Evolutionary conservation across 2,113 vertebrate species (phyloP), one percentile per base, ranked within the genome.

Genomic region (Festucalex cinctus): DNA sequence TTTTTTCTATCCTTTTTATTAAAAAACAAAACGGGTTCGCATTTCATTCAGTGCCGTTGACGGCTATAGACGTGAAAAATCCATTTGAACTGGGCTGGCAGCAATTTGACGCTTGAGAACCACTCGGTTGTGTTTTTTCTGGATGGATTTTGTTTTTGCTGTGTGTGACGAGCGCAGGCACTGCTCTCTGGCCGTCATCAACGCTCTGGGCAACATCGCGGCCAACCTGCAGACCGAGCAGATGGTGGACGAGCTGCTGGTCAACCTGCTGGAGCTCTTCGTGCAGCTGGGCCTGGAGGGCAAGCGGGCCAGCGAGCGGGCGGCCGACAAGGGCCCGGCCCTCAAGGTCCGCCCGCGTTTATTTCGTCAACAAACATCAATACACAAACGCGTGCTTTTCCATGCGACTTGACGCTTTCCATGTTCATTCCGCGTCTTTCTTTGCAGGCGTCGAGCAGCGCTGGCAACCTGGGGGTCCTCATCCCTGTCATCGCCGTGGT

Each of bases 401-500:
- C n/a, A n/a, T n/a, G n/a, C n/a, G n/a, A n/a, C n/a, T n/a, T n/a
- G n/a, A n/a, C n/a, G n/a, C n/a, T 53, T 12, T 12, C 10, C 51
- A 5, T 13, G n/a, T 10, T 65, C 3, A 19, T n/a, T 36, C 41
- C 32, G 44, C 12, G 3, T 14, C 10, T 17, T 39, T 39, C 9
- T 54, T 80, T 78, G 3, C 74, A 98, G 97, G 97, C 97, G 9
- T 99, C 97, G 3, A 99, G 97, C 80, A 99, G 97, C 0, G 97
- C 97, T 0, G 97, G 97, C 13, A 99, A 99, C 85, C 92, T 99
- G 39, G 97, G 97, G 5, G 96, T 99, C 43, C 93, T 99, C 5
- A 95, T 99, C 80, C 97, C 97, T 53, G 97, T 99, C 12, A 99
- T 99, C 62, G 96, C 97, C 73, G 97, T 99, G 92, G 97, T 98